phyloP scores from a whole-genome alignment of 2,888 invertebrate species.

The Nipponacmea schrenckii region DNA sequence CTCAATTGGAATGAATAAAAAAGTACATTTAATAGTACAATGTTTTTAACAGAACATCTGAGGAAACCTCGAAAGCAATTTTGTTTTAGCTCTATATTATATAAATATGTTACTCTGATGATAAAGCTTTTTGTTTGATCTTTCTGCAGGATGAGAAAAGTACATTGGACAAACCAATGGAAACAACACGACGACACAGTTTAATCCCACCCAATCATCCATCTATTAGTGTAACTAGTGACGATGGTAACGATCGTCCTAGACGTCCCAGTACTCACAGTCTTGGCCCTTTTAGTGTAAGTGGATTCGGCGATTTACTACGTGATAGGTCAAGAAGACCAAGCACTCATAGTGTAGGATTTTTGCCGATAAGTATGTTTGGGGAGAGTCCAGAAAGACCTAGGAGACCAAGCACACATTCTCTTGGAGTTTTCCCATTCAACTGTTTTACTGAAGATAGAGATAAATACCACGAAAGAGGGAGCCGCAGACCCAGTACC shows the following conservation, averaged over 20 bases:
- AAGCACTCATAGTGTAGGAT: conserved; percentile 57
- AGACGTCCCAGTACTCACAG: conserved; percentile 64
- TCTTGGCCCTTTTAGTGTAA: conserved; percentile 52
- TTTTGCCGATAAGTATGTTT: conserved; percentile 56
- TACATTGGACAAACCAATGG: conserved; percentile 38
- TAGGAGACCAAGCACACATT: conserved; percentile 60
- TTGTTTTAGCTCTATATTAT: too few species aligned
- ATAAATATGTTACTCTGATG: too few species aligned
- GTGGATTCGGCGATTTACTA: conserved; percentile 36
- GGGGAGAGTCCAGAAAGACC: conserved; percentile 54
- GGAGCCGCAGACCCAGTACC: conserved; percentile 48
- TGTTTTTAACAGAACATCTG: too few species aligned
- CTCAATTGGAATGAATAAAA: too few species aligned
- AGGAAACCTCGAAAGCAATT: too few species aligned
- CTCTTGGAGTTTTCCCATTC: conserved; percentile 55
- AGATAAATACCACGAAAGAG: conserved; percentile 38
- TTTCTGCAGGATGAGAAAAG: conserved; percentile 43
- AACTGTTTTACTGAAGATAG: conserved; percentile 48
- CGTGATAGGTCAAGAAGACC: conserved; percentile 39
- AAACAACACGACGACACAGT: conserved; percentile 51
- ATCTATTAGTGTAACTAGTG: conserved; percentile 53
- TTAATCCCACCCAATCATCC: conserved; percentile 52
- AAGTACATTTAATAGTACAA: too few species aligned
- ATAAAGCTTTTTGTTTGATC: neutral
- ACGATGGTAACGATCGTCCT: conserved; percentile 50